Evolutionary conservation across 1,140 invertebrate genomes (phyloP), one percentile per base, ranked within the genome.

Genomic region (Hydropsyche tenuis): DNA sequence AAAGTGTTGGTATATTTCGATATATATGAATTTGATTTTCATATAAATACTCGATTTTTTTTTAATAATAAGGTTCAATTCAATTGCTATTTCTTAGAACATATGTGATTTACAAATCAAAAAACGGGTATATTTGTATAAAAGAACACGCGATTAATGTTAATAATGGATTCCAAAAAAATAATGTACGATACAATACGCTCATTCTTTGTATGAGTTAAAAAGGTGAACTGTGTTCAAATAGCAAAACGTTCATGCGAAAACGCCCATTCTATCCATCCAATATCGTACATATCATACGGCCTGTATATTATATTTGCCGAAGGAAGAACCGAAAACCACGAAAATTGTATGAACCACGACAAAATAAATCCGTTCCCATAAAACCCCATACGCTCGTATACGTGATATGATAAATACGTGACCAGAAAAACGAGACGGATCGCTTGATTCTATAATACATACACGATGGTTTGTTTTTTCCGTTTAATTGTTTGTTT

Each of bases 191-290:
- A 53, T 18, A 53, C 45, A 16, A n/a, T 46, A 53, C n/a, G 48
- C 16, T 53, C 18, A 18, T 53, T 53, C 7, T 20, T 9, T 46
- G 14, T 16, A 43, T 5, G 16, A 6, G 48, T 53, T 53, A 53
- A 53, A 53, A 53, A 53, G 48, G 12, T 46, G 45, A 46, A 46
- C 48, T 53, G 48, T 53, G 48, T 53, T 53, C 48, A 53, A 53
- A 53, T 53, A 53, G 16, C 16, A 7, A 53, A 53, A 53, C 48
- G 48, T 20, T 16, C 48, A 7, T 53, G 48, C 16, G 18, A 53
- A 53, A 18, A 14, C 48, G 1, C 16, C 48, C 14, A n/a, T 14
- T 7, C 16, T 16, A 9, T 18, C 48, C 16, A 7, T 18, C 48
- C 3, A 9, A 37, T 37, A 9, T 37, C 9, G 14, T 20, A 16